These are phyloP conservation scores for Oreochromis mossambicus DNA, from an alignment of 2,797 vertebrate genomes.

Conservation along the genomic window DNA sequence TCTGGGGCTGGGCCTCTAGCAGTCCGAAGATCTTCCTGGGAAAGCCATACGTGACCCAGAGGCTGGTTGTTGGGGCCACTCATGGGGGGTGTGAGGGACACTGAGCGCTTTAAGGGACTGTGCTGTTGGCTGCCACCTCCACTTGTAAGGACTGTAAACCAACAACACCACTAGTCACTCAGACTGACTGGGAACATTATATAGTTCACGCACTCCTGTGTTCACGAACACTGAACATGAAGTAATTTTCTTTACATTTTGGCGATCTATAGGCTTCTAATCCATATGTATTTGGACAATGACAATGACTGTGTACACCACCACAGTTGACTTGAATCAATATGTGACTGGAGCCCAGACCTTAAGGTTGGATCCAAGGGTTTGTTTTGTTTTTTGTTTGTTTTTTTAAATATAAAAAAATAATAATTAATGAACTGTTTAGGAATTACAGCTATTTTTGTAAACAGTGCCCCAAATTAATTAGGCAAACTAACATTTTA, in stretches of 20 bases:
- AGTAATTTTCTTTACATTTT: background rate
- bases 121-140: slow-evolving; percentile 82
- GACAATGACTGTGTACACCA: background rate
- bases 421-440: background rate
- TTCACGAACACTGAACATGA: background rate
- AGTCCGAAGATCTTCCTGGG: slow-evolving; percentile 95
- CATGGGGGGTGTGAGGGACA: slow-evolving; percentile 98
- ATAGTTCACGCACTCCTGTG: background rate
- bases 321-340: background rate
- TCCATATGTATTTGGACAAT: background rate
- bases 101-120: slow-evolving; percentile 98
- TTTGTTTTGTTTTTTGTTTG: background rate
- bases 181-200: background rate
- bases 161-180: slow-evolving; percentile 42
- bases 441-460: background rate
- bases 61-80: slow-evolving; percentile 89
- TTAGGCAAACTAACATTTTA: background rate
- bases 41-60: slow-evolving; percentile 97
- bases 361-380: background rate
- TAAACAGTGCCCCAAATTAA: background rate
- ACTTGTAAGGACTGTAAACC: slow-evolving; percentile 86
- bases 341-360: background rate
- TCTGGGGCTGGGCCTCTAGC: slow-evolving; percentile 87
- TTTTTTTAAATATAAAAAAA: background rate
- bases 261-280: background rate